A percentile compares a stretch with the other conserved stretches of the same genome.
Evolutionary conservation across 2,113 vertebrate species (phyloP).

Genomic region (Thinocorus orbignyianus): DNA sequence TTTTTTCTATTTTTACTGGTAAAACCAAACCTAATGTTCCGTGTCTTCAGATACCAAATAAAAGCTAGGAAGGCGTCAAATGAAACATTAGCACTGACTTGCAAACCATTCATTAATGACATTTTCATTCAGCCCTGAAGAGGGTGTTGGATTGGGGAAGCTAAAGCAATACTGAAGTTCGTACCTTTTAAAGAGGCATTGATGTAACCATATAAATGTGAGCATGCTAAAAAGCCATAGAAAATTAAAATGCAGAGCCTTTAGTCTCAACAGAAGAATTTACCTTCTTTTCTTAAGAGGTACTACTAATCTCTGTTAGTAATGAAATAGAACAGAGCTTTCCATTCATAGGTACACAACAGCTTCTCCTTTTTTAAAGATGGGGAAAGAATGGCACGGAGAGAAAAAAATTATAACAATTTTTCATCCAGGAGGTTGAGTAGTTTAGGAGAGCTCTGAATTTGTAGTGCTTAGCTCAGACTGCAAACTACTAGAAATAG

Average conservation of each 20-base stretch:
- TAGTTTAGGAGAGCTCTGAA: background rate
- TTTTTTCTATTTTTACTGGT: background rate
- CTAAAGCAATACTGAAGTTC: background rate
- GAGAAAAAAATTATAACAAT: background rate
- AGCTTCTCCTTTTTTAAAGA: background rate
- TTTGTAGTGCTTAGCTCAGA: background rate
- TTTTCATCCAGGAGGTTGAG: background rate
- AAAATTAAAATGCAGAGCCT: background rate
- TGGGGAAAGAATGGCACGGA: background rate
- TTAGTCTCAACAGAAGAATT: background rate
- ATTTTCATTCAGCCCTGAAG: background rate
- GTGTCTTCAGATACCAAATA: background rate
- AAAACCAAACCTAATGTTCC: background rate
- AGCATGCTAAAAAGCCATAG: background rate
- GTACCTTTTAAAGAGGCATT: background rate
- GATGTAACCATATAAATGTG: background rate
- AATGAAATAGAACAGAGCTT: background rate
- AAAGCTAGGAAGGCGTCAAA: background rate
- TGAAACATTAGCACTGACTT: background rate
- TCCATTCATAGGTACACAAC: background rate
- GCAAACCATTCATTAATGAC: background rate
- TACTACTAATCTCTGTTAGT: background rate
- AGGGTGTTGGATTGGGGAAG: background rate
- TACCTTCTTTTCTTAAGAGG: background rate
- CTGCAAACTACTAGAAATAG: background rate